phyloP scores from a whole-genome alignment of 2,113 vertebrate genomes.

The Synodontis membranacea region DNA sequence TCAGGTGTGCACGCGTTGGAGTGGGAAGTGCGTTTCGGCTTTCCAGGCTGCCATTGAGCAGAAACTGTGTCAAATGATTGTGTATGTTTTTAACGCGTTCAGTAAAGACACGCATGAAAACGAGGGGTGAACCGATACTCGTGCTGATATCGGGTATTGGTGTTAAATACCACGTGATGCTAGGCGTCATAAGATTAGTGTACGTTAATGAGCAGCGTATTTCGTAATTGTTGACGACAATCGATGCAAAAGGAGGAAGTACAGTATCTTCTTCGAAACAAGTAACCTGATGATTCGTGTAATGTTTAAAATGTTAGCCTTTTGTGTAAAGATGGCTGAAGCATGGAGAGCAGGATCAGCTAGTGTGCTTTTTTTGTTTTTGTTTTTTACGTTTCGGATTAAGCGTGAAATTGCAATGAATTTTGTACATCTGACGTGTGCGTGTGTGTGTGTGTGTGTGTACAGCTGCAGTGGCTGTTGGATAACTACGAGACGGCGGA shows the following conservation, averaged over 20 bases:
- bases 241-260: background rate
- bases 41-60: background rate
- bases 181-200: no score
- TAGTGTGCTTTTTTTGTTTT: background rate
- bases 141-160: background rate
- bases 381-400: background rate
- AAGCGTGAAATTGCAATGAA: background rate
- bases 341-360: background rate
- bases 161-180: background rate
- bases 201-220: no score
- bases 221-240: no score
- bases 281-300: background rate
- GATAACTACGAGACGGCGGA: conserved; percentile 97
- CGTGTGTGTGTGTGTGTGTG: conserved; percentile 44
- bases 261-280: background rate
- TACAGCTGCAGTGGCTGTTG: conserved; percentile 89
- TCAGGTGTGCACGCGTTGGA: conserved; percentile 14
- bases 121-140: background rate
- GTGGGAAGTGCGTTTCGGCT: background rate
- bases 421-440: conserved; percentile 19
- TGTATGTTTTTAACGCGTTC: background rate
- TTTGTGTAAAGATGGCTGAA: background rate
- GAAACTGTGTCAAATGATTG: background rate
- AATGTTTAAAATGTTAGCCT: background rate
- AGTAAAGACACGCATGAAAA: background rate